These are phyloP conservation scores for Clitarchus hookeri DNA, from an alignment of 2,888 invertebrate species.

Conservation along the genomic window DNA sequence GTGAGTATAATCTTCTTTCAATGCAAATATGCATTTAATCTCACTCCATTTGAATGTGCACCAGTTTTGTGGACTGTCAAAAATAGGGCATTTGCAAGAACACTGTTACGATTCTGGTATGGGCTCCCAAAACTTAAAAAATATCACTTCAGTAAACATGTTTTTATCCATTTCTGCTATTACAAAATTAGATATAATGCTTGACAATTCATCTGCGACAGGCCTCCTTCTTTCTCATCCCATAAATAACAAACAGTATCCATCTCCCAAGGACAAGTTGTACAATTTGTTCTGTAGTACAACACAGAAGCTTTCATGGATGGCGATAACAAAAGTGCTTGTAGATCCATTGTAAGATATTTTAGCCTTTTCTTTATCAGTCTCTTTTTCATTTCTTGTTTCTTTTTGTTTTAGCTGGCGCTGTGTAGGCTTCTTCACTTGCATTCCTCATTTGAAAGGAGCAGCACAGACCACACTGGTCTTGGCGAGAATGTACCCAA, in stretches of 20 bases:
- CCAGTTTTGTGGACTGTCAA: too few species aligned
- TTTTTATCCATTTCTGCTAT: neutral
- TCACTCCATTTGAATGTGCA: too few species aligned
- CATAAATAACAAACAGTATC: neutral
- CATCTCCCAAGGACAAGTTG: neutral
- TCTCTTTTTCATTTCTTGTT: neutral
- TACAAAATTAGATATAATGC: neutral
- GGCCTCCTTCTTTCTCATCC: neutral
- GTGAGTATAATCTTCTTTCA: too few species aligned
- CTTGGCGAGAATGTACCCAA: neutral
- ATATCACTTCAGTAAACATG: neutral
- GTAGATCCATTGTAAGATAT: neutral
- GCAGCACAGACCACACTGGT: neutral
- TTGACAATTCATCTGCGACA: neutral
- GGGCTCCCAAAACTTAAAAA: neutral
- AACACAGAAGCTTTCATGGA: neutral
- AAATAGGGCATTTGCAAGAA: too few species aligned
- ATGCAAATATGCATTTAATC: too few species aligned
- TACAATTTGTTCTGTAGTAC: neutral
- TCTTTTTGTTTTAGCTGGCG: neutral
- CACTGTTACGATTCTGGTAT: neutral
- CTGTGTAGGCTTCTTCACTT: neutral
- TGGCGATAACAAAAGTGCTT: neutral
- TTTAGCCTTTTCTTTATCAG: neutral
- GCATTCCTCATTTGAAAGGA: neutral